Base-by-base conservation (phyloP, 2,797 vertebrate species). In the Eupleurogrammus muticus region DNA sequence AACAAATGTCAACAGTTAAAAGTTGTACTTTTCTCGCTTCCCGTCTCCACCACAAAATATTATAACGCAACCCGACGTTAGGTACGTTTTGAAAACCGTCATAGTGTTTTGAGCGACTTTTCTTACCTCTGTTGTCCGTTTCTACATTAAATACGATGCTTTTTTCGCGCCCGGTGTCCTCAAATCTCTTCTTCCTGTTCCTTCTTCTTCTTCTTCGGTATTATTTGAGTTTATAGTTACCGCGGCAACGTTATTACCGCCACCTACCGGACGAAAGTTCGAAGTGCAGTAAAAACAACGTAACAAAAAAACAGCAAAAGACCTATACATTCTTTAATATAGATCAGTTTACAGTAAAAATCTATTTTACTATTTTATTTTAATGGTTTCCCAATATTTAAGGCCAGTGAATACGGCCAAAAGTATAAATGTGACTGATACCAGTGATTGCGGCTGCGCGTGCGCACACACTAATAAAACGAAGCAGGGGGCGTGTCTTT, bases 81-180 rank as follows among this genome's bases (percentile, higher is more conserved):
- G 35, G 1, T 0, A 8, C 0, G 4, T 60, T 49, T 1, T 1
- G 23, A 12, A 1, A 0, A 0, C 0, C 9, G 36, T 42, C 46
- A 44, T 1, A 12, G 1, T 47, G 50, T 8, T 1, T 1, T 47
- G 0, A 36, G 0, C 0, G 2, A 51, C 3, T 6, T 19, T 4
- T 44, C 48, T 76, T 61, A 83, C 83, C 69, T 70, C 69, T 23
- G 2, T 5, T 46, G n/a, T 17, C 3, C 3, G n/a, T 48, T 34
- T 9, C 6, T 0, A 28, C 47, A 46, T 11, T 13, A 40, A 60
- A 11, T 12, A 21, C 13, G 3, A 19, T n/a, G 5, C 16, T 16
- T 13, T 60, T n/a, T 79, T 77, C 59, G 73, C 85, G 85, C 82
- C 50, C 5, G 16, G 9, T 0, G 14, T 2, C 11, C n/a, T 61